These are phyloP conservation scores for Taphrorychus bicolor DNA, from an alignment of 2,888 invertebrate genomes.

Conservation along the genomic window DNA sequence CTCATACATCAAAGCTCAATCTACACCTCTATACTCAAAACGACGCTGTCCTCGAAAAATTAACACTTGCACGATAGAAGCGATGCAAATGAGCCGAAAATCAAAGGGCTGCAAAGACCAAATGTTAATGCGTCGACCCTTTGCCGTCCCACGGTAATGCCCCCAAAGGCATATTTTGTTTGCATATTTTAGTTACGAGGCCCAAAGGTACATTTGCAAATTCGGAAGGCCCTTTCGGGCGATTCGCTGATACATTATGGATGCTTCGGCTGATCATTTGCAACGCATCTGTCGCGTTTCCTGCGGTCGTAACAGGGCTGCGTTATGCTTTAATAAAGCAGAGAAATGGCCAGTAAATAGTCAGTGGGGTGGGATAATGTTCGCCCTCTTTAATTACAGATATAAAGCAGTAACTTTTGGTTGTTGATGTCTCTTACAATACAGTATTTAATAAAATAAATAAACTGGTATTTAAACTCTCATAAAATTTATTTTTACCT, in stretches of 20 bases:
- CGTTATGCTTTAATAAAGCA: conserved; percentile 12
- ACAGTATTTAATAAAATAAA: too few relatives aligned
- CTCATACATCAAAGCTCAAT: too few relatives aligned
- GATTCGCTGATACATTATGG: conserved; percentile 16
- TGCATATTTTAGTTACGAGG: conserved; percentile 20
- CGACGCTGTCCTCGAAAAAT: too few relatives aligned
- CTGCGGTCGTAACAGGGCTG: background rate
- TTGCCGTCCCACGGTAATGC: conserved; percentile 8
- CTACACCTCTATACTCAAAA: too few relatives aligned
- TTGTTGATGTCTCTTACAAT: too few relatives aligned
- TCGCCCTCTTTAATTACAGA: too few relatives aligned
- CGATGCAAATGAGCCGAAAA: conserved; percentile 1
- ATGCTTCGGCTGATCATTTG: conserved; percentile 10
- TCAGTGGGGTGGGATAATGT: too few relatives aligned
- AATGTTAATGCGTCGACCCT: conserved; percentile 14
- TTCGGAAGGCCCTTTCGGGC: conserved; percentile 2
- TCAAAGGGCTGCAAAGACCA: conserved; percentile 11
- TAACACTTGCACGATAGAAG: background rate
- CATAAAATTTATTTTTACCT: too few relatives aligned
- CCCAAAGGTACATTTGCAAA: conserved; percentile 26
- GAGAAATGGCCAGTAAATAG: background rate
- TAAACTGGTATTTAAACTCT: too few relatives aligned
- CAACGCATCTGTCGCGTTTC: conserved; percentile 20
- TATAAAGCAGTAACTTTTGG: too few relatives aligned
- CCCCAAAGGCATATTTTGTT: conserved; percentile 19